phyloP scores from a whole-genome alignment of 2,888 invertebrate genomes.

The Hyppa rectilinea region DNA sequence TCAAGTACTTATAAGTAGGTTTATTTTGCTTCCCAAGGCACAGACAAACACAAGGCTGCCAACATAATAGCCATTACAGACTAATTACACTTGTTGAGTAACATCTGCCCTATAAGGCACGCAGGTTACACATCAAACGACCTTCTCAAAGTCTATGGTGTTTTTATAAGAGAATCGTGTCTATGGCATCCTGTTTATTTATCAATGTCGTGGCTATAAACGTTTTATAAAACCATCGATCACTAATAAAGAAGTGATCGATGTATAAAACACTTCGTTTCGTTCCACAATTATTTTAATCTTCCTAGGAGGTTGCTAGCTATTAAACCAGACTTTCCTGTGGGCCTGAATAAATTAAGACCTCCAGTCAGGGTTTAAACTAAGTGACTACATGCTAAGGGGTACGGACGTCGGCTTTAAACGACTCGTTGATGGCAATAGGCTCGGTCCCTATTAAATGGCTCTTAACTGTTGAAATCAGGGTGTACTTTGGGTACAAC shows the following conservation, averaged over 20 bases:
- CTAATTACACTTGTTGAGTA: conserved; percentile 61
- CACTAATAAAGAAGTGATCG: too few relatives aligned
- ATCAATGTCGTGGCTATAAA: conserved; percentile 26
- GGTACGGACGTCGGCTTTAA: too few relatives aligned
- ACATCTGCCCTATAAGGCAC: conserved; percentile 59
- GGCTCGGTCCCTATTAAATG: too few relatives aligned
- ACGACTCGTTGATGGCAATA: too few relatives aligned
- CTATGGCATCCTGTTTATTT: conserved; percentile 35
- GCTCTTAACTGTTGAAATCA: too few relatives aligned
- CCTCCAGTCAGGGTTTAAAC: too few relatives aligned
- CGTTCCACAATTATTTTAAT: background rate
- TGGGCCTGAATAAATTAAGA: too few relatives aligned
- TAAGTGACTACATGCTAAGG: too few relatives aligned
- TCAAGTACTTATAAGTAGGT: background rate
- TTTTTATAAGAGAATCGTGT: conserved; percentile 47
- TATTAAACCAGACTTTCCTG: too few relatives aligned
- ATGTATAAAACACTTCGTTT: background rate
- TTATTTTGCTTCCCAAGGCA: conserved; percentile 8
- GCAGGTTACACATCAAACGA: conserved; percentile 41
- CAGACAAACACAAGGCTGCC: conserved; percentile 55
- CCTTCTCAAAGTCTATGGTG: conserved; percentile 55
- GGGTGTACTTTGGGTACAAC: too few relatives aligned
- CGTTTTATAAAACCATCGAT: conserved; percentile 10
- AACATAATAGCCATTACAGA: conserved; percentile 43
- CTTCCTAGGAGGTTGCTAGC: too few relatives aligned